phyloP scores from a whole-genome alignment of 2,888 invertebrate species.

The Drosophila formosana region DNA sequence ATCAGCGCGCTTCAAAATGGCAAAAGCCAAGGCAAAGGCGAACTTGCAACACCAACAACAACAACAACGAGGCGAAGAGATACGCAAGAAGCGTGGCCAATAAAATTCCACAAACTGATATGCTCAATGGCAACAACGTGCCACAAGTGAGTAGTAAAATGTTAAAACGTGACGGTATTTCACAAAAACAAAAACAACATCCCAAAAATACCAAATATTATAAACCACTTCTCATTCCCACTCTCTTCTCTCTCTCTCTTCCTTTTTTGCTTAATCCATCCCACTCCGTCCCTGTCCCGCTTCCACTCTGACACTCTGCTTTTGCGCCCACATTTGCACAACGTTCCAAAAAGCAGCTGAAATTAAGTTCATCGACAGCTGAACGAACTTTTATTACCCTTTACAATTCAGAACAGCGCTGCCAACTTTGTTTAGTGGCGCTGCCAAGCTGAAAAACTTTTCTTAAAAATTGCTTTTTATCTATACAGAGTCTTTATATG shows the following conservation, averaged over 20 bases:
- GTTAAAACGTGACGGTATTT: conserved; percentile 80
- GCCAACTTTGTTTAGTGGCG: background rate
- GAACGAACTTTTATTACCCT: conserved; percentile 10
- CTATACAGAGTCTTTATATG: too few relatives aligned
- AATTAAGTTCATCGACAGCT: conserved; percentile 1
- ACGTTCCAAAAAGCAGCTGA: conserved; percentile 41
- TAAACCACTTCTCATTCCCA: conserved; percentile 19
- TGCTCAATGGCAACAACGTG: conserved; percentile 79
- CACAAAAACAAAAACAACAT: conserved; percentile 48
- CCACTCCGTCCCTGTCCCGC: too few relatives aligned
- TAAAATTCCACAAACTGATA: conserved; percentile 78
- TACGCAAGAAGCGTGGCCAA: conserved; percentile 78
- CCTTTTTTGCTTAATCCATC: background rate
- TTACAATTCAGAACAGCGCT: background rate
- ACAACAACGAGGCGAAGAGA: conserved; percentile 24
- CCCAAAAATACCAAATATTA: conserved; percentile 28
- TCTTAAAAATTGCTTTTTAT: background rate
- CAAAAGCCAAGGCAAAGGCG: conserved; percentile 46
- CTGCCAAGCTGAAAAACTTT: background rate
- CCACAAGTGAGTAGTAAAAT: conserved; percentile 80
- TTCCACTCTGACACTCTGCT: conserved; percentile 6
- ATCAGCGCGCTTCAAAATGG: conserved; percentile 68
- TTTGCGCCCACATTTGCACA: conserved; percentile 61
- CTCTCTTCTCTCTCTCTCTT: background rate
- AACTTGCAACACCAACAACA: conserved; percentile 17